phyloP scores from a whole-genome alignment of 2,888 invertebrate genomes.

The Rhyacophila evoluta region DNA sequence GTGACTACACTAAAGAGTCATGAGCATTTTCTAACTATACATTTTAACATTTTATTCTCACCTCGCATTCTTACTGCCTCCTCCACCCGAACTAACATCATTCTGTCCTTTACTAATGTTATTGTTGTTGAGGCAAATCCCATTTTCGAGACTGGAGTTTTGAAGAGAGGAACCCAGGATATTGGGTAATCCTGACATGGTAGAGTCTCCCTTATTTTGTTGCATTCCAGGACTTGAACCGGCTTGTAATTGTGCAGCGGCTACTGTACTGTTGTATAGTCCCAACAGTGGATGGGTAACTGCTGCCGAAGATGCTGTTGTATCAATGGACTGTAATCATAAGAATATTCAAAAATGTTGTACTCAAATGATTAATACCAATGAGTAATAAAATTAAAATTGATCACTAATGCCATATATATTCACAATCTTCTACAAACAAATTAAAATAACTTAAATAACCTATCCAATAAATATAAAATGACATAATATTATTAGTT shows the following conservation, averaged over 20 bases:
- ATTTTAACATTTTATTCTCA: constrained; percentile 53
- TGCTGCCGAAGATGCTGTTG: constrained; percentile 69
- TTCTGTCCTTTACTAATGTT: constrained; percentile 57
- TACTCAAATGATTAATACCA: no score
- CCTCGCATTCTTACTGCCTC: constrained; percentile 69
- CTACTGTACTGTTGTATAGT: constrained; percentile 66
- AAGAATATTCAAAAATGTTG: no score
- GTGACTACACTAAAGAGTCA: not conserved
- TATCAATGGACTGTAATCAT: constrained; percentile 71
- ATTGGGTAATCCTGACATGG: constrained; percentile 59
- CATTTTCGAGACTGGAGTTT: constrained; percentile 61
- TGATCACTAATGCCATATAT: no score
- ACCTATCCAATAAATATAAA: no score
- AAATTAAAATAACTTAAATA: no score
- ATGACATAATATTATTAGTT: no score
- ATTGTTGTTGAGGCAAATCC: constrained; percentile 62
- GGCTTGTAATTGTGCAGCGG: constrained; percentile 63
- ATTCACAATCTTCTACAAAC: no score
- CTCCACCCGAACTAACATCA: constrained; percentile 57
- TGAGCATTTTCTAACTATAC: no score
- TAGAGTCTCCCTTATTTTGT: constrained; percentile 63
- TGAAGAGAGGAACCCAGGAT: constrained; percentile 40
- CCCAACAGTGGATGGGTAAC: constrained; percentile 69
- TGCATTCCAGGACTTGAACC: constrained; percentile 60
- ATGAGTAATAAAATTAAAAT: no score